Evolutionary conservation across 2,113 vertebrate genomes (phyloP).

Genomic region (Phyllopteryx taeniolatus): DNA sequence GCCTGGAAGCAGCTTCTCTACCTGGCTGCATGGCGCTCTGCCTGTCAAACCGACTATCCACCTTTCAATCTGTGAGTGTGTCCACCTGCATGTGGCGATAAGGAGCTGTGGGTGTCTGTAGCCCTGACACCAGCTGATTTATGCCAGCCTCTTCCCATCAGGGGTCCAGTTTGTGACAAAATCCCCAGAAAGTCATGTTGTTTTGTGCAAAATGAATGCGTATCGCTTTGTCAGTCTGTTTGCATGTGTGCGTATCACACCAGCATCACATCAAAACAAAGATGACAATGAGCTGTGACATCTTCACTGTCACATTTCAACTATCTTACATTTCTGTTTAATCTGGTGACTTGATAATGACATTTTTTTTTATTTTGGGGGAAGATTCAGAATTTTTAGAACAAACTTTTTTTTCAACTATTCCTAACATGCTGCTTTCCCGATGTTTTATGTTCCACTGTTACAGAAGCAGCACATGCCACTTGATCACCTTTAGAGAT

Average conservation of each 20-base stretch:
- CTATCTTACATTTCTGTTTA: conserved; percentile 22
- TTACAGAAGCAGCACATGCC: not conserved
- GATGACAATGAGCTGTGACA: conserved; percentile 41
- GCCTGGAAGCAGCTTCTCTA: conserved; percentile 48
- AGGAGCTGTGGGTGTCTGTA: conserved; percentile 68
- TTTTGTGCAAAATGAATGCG: conserved; percentile 32
- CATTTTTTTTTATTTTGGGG: not conserved
- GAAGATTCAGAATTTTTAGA: not conserved
- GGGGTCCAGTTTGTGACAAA: conserved; percentile 63
- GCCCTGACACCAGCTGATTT: conserved; percentile 67
- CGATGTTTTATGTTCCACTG: not conserved
- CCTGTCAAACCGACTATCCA: conserved; percentile 61
- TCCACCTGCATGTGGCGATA: conserved; percentile 65
- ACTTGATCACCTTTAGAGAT: not conserved
- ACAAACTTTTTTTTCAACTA: too few relatives aligned
- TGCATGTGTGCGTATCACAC: conserved; percentile 22
- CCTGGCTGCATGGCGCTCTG: conserved; percentile 64
- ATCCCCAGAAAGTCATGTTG: conserved; percentile 58
- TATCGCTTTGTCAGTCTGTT: conserved; percentile 40
- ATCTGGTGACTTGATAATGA: not conserved
- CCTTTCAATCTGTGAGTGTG: conserved; percentile 66
- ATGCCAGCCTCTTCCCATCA: conserved; percentile 60
- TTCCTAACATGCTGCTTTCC: too few relatives aligned
- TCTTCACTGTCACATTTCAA: conserved; percentile 35
- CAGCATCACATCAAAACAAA: conserved; percentile 43